These are phyloP conservation scores for Hylyphantes graminicola DNA, from an alignment of 1,140 invertebrate genomes.

Conservation along the genomic window DNA sequence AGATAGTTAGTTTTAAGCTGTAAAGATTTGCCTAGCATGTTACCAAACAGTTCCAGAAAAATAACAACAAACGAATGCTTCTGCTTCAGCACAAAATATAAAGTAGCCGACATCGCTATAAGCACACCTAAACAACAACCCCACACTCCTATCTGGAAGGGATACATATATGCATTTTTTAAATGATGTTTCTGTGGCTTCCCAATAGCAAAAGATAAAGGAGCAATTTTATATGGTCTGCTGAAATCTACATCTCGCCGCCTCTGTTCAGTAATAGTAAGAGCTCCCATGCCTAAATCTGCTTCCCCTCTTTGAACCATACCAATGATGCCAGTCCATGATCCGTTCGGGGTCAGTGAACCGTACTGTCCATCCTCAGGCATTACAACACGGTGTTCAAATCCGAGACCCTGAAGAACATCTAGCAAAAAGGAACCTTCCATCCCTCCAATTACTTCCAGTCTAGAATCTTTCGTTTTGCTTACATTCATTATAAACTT, in stretches of 20 bases:
- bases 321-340: no score
- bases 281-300: no score
- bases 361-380: conserved; percentile 3
- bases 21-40: not conserved
- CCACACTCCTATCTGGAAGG: not conserved
- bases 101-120: not conserved
- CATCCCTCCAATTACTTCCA: not conserved
- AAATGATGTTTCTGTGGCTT: not conserved
- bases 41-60: conserved; percentile 1
- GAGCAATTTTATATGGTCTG: not conserved
- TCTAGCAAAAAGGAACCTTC: not conserved
- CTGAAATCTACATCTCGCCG: no score
- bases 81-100: not conserved
- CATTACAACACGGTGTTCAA: not conserved
- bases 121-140: no score
- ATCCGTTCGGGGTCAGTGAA: not conserved
- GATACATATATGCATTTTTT: not conserved
- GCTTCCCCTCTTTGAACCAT: no score
- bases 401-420: not conserved
- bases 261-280: no score
- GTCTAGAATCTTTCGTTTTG: no score
- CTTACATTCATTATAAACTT: no score
- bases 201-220: not conserved
- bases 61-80: not conserved
- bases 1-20: not conserved